Conservation (phyloP, 2,113 vertebrate genomes). For the Shinisaurus crocodilurus region DNA sequence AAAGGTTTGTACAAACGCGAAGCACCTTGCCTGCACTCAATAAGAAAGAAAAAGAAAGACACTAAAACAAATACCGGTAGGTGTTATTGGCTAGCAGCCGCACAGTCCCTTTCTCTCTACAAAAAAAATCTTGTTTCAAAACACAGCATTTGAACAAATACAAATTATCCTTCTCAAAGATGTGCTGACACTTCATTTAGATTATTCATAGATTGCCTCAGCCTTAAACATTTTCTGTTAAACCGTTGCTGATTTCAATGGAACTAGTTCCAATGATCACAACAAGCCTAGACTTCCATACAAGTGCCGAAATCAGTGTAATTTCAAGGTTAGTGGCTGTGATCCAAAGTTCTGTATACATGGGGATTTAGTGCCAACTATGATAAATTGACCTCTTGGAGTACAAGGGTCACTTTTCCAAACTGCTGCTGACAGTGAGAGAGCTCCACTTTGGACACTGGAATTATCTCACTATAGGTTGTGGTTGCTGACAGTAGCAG, state of each 20-base stretch:
- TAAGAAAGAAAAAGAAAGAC: conserved; percentile 15
- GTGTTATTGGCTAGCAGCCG: neutral
- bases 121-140: neutral
- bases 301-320: neutral
- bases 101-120: neutral
- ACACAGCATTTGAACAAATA: neutral
- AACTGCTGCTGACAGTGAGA: neutral
- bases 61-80: conserved; percentile 24
- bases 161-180: neutral
- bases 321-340: neutral
- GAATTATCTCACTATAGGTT: neutral
- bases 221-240: neutral
- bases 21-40: neutral
- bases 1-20: neutral
- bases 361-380: neutral
- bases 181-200: neutral
- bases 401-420: neutral
- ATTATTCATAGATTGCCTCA: neutral
- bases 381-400: neutral
- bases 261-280: too few relatives aligned
- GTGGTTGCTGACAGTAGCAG: neutral
- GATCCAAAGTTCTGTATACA: neutral
- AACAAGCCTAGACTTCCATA: too few relatives aligned
- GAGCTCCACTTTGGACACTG: neutral
- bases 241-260: neutral